These are phyloP conservation scores for Parnassius mnemosyne DNA, from an alignment of 2,888 invertebrate species.

Conservation along the genomic window DNA sequence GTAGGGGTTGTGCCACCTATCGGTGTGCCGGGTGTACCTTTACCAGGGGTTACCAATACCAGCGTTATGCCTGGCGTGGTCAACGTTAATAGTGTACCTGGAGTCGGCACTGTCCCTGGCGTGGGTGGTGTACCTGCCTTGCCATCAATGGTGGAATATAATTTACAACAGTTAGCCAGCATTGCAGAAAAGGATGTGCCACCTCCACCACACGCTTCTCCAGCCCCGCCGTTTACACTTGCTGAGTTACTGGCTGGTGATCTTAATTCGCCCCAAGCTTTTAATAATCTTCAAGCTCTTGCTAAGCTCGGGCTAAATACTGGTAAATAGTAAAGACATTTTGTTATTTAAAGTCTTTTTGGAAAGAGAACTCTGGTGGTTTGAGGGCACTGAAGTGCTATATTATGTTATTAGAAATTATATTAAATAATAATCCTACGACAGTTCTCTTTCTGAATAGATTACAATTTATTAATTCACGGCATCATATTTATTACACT, in stretches of 20 bases:
- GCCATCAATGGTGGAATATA: constrained; percentile 91
- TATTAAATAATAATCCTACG: too few relatives aligned
- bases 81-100: constrained; percentile 56
- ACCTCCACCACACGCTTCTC: constrained; percentile 76
- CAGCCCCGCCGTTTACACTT: constrained; percentile 85
- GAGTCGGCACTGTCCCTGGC: constrained; percentile 50
- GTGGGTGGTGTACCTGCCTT: constrained; percentile 61
- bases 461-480: too few relatives aligned
- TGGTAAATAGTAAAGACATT: constrained; percentile 66
- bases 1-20: constrained; percentile 42
- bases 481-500: neutral
- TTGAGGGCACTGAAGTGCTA: too few relatives aligned
- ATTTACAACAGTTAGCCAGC: constrained; percentile 90
- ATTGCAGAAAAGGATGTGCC: constrained; percentile 86
- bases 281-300: constrained; percentile 93
- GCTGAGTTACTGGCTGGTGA: constrained; percentile 89
- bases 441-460: too few relatives aligned
- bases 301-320: constrained; percentile 90
- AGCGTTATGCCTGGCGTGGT: constrained; percentile 59
- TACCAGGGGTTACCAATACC: constrained; percentile 53
- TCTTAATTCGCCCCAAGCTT: constrained; percentile 85
- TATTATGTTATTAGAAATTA: too few relatives aligned
- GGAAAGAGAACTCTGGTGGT: too few relatives aligned
- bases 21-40: constrained; percentile 54
- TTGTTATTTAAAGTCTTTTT: too few relatives aligned